These are phyloP conservation scores for Orientallactaga sibirica DNA, from an alignment of 2,797 vertebrate genomes.

Conservation along the genomic window DNA sequence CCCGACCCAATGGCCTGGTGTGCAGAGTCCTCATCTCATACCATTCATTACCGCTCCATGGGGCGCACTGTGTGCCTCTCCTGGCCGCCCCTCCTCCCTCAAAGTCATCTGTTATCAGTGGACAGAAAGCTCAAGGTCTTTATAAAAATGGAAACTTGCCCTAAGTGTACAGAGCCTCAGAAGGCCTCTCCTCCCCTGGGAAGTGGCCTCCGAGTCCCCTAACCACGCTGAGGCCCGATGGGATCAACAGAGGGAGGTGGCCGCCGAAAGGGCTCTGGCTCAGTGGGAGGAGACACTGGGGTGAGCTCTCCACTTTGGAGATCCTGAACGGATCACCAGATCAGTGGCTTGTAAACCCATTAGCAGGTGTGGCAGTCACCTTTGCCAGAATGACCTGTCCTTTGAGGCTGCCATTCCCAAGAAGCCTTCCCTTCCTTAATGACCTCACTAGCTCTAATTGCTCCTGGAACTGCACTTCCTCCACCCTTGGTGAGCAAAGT, in stretches of 20 bases:
- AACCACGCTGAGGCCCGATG: neutral
- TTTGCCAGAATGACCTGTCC: neutral
- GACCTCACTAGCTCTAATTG: constrained; percentile 49
- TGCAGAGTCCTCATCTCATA: neutral
- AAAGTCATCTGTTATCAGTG: neutral
- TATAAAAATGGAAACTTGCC: neutral
- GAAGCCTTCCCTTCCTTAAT: constrained; percentile 40
- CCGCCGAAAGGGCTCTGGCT: neutral
- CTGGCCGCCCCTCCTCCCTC: neutral
- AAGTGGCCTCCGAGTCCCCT: neutral
- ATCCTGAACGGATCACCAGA: neutral
- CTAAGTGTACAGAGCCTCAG: rapidly evolving
- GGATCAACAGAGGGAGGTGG: neutral
- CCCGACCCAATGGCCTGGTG: neutral
- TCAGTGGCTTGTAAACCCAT: neutral
- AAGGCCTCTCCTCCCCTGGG: neutral
- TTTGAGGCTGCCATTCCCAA: neutral
- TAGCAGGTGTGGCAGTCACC: neutral
- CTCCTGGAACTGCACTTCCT: constrained; percentile 40
- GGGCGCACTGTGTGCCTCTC: neutral
- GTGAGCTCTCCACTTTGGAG: neutral
- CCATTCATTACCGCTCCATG: no score
- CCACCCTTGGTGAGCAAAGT: neutral
- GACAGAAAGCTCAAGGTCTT: neutral
- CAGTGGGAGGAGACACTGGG: neutral